These are phyloP conservation scores for Mormoops blainvillei DNA, from an alignment of 2,113 vertebrate species.

Conservation along the genomic window DNA sequence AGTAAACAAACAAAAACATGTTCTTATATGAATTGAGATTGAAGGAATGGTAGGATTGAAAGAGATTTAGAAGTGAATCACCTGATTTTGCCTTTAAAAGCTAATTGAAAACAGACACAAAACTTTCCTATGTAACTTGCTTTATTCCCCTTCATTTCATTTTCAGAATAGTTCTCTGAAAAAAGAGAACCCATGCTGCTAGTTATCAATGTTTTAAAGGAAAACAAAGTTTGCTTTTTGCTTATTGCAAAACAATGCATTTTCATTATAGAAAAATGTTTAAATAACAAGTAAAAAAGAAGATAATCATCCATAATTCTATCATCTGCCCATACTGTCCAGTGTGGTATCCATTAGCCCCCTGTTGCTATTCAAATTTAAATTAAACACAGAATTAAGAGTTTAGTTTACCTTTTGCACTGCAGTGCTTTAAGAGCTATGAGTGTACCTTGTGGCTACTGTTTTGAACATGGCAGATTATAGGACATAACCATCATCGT, in stretches of 20 bases:
- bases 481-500: not conserved
- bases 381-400: not conserved
- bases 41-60: not conserved
- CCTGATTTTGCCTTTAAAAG: not conserved
- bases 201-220: not conserved
- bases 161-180: constrained; percentile 4
- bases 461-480: not conserved
- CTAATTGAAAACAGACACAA: not conserved
- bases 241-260: not conserved
- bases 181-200: not conserved
- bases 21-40: not conserved
- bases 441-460: not conserved
- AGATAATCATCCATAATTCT: not conserved
- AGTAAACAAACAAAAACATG: not conserved
- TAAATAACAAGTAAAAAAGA: not conserved
- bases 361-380: not conserved
- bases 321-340: not conserved
- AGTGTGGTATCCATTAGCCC: not conserved
- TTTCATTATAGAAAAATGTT: not conserved
- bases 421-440: not conserved
- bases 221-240: not conserved
- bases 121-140: not conserved
- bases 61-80: not conserved
- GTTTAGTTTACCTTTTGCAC: not conserved
- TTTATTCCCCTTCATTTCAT: not conserved